Percentiles rank a stretch among this genome's conserved stretches.
Evolutionary conservation across 1,140 invertebrate genomes (phyloP).

Genomic region (Orussus abietinus): DNA sequence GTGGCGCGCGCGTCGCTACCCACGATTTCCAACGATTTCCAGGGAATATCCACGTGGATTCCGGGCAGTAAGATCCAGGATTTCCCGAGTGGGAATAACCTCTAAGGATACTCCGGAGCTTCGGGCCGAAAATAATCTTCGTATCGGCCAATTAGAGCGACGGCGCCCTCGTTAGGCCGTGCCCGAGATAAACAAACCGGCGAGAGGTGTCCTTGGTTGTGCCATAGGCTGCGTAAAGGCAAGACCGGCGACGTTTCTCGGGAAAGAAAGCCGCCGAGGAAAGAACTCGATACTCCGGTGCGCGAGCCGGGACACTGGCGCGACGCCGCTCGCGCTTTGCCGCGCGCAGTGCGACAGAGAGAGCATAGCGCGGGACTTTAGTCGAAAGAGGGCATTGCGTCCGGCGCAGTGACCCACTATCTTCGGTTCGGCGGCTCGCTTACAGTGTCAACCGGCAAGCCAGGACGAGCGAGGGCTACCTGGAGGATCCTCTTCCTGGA

Average conservation of each 20-base stretch:
- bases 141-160: neutral
- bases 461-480: neutral
- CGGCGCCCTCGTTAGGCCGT: neutral
- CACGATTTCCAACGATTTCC: no score
- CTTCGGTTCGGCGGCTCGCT: slow-evolving; percentile 40
- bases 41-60: no score
- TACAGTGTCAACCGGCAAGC: neutral
- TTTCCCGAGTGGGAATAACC: no score
- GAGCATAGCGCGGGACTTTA: slow-evolving; percentile 14
- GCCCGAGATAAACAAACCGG: slow-evolving; percentile 1
- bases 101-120: no score
- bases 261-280: slow-evolving; percentile 35
- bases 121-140: no score
- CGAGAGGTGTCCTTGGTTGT: neutral
- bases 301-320: slow-evolving; percentile 20
- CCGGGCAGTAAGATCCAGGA: no score
- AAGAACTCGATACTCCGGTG: slow-evolving; percentile 31
- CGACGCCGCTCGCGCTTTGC: neutral
- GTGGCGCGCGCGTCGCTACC: no score
- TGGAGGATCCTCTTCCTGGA: neutral
- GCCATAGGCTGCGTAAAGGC: slow-evolving; percentile 5
- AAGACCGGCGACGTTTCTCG: slow-evolving; percentile 29
- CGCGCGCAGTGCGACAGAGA: neutral
- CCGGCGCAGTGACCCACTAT: slow-evolving; percentile 54
- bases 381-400: slow-evolving; percentile 45